These are phyloP conservation scores for Coracopsis vasa DNA, from an alignment of 2,113 vertebrate genomes.

Conservation along the genomic window DNA sequence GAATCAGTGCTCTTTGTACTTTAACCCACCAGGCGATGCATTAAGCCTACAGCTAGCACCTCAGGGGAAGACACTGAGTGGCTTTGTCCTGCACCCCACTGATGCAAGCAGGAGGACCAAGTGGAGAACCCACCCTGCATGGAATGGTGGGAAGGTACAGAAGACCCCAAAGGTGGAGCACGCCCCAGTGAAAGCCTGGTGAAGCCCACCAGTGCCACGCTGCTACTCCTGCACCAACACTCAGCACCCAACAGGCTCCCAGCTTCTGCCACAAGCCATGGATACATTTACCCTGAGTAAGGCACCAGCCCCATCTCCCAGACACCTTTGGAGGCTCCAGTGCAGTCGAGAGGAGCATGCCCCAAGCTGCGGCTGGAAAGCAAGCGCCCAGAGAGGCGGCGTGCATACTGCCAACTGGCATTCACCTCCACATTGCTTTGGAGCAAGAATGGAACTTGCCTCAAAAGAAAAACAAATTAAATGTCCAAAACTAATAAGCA, in stretches of 20 bases:
- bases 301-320: background rate
- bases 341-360: background rate
- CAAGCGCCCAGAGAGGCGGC: background rate
- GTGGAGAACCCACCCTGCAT: background rate
- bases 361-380: background rate
- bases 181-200: background rate
- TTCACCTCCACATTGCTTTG: slow-evolving; percentile 19
- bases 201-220: background rate
- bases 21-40: rapidly evolving
- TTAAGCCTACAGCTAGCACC: background rate
- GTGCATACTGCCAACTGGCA: background rate
- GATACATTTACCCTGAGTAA: rapidly evolving
- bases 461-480: slow-evolving; percentile 71
- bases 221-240: background rate
- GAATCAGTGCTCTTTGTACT: background rate
- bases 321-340: background rate
- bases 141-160: background rate
- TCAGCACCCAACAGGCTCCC: rapidly evolving
- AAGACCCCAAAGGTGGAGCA: background rate
- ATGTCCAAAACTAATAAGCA: slow-evolving; percentile 59
- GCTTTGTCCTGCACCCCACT: background rate
- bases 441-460: slow-evolving; percentile 59
- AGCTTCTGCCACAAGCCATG: rapidly evolving
- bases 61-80: background rate
- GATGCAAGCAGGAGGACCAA: background rate